These are phyloP conservation scores for Leptocoma aspasia DNA, from an alignment of 2,113 vertebrate genomes.

Conservation along the genomic window DNA sequence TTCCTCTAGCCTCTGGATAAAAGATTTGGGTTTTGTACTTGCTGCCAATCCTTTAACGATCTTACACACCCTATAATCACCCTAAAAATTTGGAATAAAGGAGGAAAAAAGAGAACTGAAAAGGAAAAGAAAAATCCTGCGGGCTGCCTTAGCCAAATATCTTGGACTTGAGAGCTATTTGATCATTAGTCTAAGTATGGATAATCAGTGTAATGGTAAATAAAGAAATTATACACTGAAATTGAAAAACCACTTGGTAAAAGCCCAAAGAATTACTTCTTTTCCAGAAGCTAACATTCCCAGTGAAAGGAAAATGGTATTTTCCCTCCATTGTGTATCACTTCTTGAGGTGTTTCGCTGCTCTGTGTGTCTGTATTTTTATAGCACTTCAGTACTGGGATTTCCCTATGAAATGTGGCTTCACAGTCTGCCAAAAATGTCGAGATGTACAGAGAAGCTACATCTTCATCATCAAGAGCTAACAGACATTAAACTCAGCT, in stretches of 20 bases:
- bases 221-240: slow-evolving; percentile 66
- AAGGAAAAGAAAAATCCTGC: slow-evolving; percentile 44
- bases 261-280: slow-evolving; percentile 35
- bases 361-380: neutral
- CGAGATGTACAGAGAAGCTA: neutral
- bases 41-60: slow-evolving; percentile 66
- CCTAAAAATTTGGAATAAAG: slow-evolving; percentile 68
- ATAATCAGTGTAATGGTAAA: slow-evolving; percentile 67
- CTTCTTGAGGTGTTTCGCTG: neutral
- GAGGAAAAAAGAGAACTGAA: slow-evolving; percentile 11
- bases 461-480: neutral
- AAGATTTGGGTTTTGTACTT: slow-evolving; percentile 54
- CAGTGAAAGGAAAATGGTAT: neutral
- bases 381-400: neutral
- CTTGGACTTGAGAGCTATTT: slow-evolving; percentile 61
- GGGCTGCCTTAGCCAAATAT: slow-evolving; percentile 41
- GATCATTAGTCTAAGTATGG: slow-evolving; percentile 68
- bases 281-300: slow-evolving; percentile 18
- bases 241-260: slow-evolving; percentile 49
- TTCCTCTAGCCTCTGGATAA: slow-evolving; percentile 67
- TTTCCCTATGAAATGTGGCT: neutral
- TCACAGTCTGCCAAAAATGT: neutral
- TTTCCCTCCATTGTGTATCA: neutral
- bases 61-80: slow-evolving; percentile 66
- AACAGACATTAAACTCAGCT: neutral